These are phyloP conservation scores for Ectemnius continuus DNA, from an alignment of 2,888 invertebrate species.

Conservation along the genomic window DNA sequence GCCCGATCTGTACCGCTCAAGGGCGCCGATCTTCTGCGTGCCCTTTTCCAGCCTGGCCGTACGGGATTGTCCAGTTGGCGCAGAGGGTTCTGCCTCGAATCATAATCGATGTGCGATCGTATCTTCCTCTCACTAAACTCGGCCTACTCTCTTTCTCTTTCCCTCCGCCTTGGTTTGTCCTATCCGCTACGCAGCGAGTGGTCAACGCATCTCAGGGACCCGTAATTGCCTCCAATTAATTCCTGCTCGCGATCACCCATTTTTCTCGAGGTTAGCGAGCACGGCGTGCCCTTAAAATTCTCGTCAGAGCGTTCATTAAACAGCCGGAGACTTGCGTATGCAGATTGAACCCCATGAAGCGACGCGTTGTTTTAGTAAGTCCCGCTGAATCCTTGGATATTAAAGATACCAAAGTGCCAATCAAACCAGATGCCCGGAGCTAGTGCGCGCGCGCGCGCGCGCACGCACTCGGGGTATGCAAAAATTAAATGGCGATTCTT, in stretches of 20 bases:
- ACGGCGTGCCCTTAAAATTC: no score
- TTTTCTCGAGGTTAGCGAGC: no score
- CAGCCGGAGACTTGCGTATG: no score
- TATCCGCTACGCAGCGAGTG: neutral
- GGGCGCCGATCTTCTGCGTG: constrained; percentile 69
- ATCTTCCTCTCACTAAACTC: neutral
- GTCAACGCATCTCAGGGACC: no score
- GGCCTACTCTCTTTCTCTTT: neutral
- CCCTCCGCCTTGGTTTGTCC: neutral
- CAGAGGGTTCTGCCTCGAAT: constrained; percentile 65
- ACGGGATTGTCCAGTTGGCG: constrained; percentile 61
- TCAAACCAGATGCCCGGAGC: constrained; percentile 17
- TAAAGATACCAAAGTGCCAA: constrained; percentile 15
- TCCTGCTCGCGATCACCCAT: neutral
- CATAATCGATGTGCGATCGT: constrained; percentile 63
- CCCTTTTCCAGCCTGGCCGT: constrained; percentile 73
- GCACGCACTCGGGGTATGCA: constrained; percentile 13
- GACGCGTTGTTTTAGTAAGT: constrained; percentile 7
- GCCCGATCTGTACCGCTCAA: constrained; percentile 58
- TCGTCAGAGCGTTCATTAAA: no score
- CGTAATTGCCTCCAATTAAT: constrained; percentile 2
- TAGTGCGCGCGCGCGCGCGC: neutral
- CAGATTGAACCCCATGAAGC: neutral
- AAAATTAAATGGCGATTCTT: constrained; percentile 65
- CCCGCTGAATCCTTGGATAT: neutral